Percentiles rank a stretch among this genome's conserved stretches.
These are phyloP conservation scores for Charadrius vociferus DNA, from an alignment of 2,113 vertebrate genomes.

Conservation along the genomic window DNA sequence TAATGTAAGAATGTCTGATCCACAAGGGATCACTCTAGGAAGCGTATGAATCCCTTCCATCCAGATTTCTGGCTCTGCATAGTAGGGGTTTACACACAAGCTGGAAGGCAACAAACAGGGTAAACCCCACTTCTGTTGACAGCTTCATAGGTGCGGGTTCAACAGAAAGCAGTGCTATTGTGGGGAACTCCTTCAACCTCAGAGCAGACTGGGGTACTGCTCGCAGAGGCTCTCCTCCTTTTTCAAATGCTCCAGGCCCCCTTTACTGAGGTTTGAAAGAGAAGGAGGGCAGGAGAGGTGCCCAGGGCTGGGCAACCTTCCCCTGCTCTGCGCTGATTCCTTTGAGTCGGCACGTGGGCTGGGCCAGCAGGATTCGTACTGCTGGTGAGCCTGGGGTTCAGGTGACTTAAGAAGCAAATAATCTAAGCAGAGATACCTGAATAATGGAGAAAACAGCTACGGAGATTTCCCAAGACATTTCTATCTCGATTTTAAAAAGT, in stretches of 20 bases:
- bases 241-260: background rate
- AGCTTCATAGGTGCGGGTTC: background rate
- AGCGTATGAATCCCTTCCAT: background rate
- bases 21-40: background rate
- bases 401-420: background rate
- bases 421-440: background rate
- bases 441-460: background rate
- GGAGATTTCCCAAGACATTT: background rate
- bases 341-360: accelerated
- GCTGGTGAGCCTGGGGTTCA: background rate
- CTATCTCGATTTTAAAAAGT: background rate
- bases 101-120: background rate
- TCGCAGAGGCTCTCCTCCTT: background rate
- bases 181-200: background rate
- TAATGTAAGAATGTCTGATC: background rate
- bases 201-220: background rate
- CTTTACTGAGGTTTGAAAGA: background rate
- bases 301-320: background rate
- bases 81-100: background rate
- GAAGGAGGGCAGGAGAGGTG: background rate
- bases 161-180: background rate
- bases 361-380: background rate
- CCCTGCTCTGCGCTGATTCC: accelerated
- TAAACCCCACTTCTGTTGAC: background rate
- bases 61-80: background rate